Conservation (phyloP, 1,140 invertebrate species). For the Bacillus rossius region DNA sequence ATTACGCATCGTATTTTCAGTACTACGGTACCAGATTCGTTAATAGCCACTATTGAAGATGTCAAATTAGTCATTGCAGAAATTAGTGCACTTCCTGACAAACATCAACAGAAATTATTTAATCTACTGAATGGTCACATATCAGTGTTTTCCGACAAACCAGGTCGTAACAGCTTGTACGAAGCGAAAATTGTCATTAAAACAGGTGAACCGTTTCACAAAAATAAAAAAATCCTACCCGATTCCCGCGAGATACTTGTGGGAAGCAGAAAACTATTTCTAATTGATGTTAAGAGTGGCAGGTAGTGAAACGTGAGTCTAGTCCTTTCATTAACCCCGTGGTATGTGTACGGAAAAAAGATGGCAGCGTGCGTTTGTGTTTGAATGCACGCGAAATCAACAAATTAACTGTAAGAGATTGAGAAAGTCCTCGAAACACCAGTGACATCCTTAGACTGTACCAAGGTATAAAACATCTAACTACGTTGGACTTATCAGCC, state of each 20-base stretch:
- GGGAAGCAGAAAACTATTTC: constrained; percentile 18
- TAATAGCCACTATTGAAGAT: not conserved
- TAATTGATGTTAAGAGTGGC: constrained; percentile 20
- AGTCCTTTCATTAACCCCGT: constrained; percentile 36
- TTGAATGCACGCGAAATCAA: constrained; percentile 36
- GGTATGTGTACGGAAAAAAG: too few species aligned
- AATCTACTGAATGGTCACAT: not conserved
- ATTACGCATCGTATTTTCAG: not conserved
- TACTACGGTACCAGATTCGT: not conserved
- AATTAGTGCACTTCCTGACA: not conserved
- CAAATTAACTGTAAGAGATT: constrained; percentile 27
- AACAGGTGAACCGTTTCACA: constrained; percentile 6
- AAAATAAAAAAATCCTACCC: constrained; percentile 20
- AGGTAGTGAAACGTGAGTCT: constrained; percentile 23
- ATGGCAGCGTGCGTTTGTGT: constrained; percentile 30
- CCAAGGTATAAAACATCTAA: constrained; percentile 25
- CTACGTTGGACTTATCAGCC: constrained; percentile 31
- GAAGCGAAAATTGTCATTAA: too few species aligned
- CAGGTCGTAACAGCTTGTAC: too few species aligned
- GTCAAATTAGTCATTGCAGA: not conserved
- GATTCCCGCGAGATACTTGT: constrained; percentile 16
- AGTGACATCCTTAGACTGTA: constrained; percentile 26
- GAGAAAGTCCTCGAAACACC: not conserved
- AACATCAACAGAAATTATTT: not conserved
- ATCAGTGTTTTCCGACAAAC: too few species aligned